Percentiles rank a stretch among this genome's conserved stretches.
phyloP scores from a whole-genome alignment of 1,140 invertebrate species.

The Ganaspis sp. region DNA sequence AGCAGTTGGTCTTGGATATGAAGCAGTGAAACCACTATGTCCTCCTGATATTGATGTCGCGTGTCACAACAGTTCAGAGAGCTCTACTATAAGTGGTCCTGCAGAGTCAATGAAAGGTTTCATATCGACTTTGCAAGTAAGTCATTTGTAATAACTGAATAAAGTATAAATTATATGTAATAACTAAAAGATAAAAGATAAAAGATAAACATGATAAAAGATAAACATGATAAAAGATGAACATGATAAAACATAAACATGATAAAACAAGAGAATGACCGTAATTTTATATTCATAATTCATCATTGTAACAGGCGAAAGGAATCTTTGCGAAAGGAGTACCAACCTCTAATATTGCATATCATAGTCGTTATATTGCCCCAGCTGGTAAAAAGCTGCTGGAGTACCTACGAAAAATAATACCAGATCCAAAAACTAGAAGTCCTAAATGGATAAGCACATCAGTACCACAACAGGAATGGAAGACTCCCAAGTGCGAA shows the following conservation, averaged over 20 bases:
- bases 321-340: slow-evolving; percentile 89
- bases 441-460: slow-evolving; percentile 88
- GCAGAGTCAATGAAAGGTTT: slow-evolving; percentile 82
- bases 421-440: slow-evolving; percentile 79
- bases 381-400: slow-evolving; percentile 80
- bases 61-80: slow-evolving; percentile 90
- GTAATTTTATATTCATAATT: too few species aligned
- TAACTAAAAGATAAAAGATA: too few species aligned
- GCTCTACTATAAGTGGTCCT: slow-evolving; percentile 91
- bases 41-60: slow-evolving; percentile 86
- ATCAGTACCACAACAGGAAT: slow-evolving; percentile 84
- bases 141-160: too few species aligned
- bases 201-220: too few species aligned
- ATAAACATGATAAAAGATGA: too few species aligned
- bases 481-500: slow-evolving; percentile 81
- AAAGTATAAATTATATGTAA: too few species aligned
- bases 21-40: slow-evolving; percentile 77
- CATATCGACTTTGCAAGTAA: slow-evolving; percentile 80
- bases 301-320: slow-evolving; percentile 68
- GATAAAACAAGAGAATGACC: too few species aligned
- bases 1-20: slow-evolving; percentile 72
- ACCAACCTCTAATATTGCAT: slow-evolving; percentile 88
- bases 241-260: too few species aligned
- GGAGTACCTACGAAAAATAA: slow-evolving; percentile 81
- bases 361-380: slow-evolving; percentile 82